Base-by-base conservation (phyloP, 2,113 vertebrate species). In the Columbina picui region DNA sequence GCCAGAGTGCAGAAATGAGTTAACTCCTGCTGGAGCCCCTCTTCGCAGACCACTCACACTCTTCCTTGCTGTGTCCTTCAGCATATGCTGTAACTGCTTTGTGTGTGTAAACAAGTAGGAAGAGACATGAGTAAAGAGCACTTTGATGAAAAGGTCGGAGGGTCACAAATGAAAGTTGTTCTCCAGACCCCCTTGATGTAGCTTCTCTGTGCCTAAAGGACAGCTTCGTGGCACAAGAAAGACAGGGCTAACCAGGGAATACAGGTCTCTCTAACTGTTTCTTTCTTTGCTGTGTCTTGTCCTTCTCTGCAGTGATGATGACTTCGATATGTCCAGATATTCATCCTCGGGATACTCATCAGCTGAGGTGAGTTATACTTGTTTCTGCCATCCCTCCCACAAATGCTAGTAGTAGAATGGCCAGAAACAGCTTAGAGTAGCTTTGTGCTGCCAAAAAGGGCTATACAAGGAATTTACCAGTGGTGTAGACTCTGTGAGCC, bases 291-390 rank as follows among this genome's bases (percentile, higher is more conserved):
- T 90, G 12, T 97, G 7, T 94, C 29, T 97, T 96, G 25, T 93
- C 47, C 87, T 94, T 79, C 43, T 20, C 36, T 96, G 60, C 97
- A 99, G 99, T 74, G 99, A 99, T 97, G 99, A 99, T 95, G 99
- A 99, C 97, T 99, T 99, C 86, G 99, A 99, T 97, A 99, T 99
- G 99, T 99, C 99, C 87, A 99, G 99, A 98, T 99, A 99, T 78
- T 99, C 99, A 19, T 99, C 99, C 7, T 99, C 99, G 7, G 99
- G 99, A 97, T 99, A 99, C 96, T 99, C 99, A 80, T 99, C 99
- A 77, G 99, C 99, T 82, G 99, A 99, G 99, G 99, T 99, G 98
- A 99, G 99, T 97, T 84, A 39, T 27, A 65, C 18, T 77, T 34
- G 73, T 17, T 81, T 22, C 39, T 81, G 34, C 20, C 16, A 18